phyloP scores from a whole-genome alignment of 2,888 invertebrate species.

The Asteroscopus sphinx region DNA sequence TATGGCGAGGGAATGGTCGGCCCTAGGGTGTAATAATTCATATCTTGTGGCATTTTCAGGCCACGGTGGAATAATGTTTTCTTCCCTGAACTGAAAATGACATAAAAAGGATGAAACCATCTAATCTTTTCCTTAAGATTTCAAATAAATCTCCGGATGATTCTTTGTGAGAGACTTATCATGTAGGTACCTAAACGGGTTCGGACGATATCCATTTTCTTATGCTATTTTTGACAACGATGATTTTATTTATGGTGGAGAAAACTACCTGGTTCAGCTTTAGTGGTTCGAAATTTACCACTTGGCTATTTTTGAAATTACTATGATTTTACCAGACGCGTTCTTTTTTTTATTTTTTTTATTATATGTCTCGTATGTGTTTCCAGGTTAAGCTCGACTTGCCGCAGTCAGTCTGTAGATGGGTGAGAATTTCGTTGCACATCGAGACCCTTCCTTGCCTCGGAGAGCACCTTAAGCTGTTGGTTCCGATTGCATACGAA shows the following conservation, averaged over 20 bases:
- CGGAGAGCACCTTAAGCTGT: no score
- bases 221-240: background rate
- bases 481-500: no score
- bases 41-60: conserved; percentile 41
- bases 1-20: conserved; percentile 27
- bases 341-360: no score
- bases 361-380: no score
- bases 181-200: conserved; percentile 32
- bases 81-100: conserved; percentile 35
- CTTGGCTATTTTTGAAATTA: no score
- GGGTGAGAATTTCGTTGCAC: no score
- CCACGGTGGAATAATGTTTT: conserved; percentile 38
- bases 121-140: conserved; percentile 44
- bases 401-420: no score
- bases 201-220: conserved; percentile 11
- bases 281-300: no score
- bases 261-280: no score
- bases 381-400: no score
- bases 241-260: background rate
- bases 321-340: no score
- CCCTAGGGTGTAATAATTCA: conserved; percentile 48
- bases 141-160: conserved; percentile 48
- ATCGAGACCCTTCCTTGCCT: no score
- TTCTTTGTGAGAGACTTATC: conserved; percentile 28
- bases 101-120: conserved; percentile 48